phyloP scores from a whole-genome alignment of 2,113 vertebrate species.

The Rhinolophus ferrumequinum region DNA sequence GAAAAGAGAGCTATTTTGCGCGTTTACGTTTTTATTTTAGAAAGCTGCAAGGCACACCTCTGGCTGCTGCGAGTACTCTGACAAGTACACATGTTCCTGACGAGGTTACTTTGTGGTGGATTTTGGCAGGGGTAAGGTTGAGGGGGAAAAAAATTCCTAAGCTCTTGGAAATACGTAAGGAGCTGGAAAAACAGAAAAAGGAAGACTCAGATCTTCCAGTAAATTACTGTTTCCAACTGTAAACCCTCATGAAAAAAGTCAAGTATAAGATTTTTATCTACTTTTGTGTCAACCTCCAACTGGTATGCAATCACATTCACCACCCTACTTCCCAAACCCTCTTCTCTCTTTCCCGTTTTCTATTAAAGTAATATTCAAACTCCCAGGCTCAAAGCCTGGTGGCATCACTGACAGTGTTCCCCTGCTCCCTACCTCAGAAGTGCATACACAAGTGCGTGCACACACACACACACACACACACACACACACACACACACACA shows the following conservation, averaged over 20 bases:
- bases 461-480: accelerated
- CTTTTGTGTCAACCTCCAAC: slow-evolving; percentile 2
- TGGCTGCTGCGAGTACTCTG: slow-evolving; percentile 1
- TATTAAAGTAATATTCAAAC: slow-evolving; percentile 52
- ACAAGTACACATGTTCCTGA: slow-evolving; percentile 12
- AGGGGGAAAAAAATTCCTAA: slow-evolving; percentile 2
- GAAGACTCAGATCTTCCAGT: slow-evolving; percentile 1
- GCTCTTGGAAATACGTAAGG: slow-evolving; percentile 36
- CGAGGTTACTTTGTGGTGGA: background rate
- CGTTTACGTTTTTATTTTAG: slow-evolving; percentile 53
- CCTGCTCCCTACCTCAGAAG: background rate
- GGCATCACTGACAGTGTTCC: background rate
- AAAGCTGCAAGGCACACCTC: slow-evolving; percentile 43
- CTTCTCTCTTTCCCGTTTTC: slow-evolving; percentile 27
- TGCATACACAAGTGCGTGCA: accelerated
- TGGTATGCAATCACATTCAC: background rate
- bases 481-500: too few relatives aligned
- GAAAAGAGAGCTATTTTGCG: slow-evolving; percentile 62
- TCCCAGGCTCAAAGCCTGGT: background rate
- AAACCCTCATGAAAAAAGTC: background rate
- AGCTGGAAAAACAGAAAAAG: slow-evolving; percentile 10
- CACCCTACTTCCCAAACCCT: background rate
- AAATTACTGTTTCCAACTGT: slow-evolving; percentile 27
- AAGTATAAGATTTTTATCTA: background rate
- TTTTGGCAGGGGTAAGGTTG: slow-evolving; percentile 15